Percentiles rank a stretch among this genome's conserved stretches.
phyloP scores from a whole-genome alignment of 2,113 vertebrate genomes.

The Pterocles orientalis region DNA sequence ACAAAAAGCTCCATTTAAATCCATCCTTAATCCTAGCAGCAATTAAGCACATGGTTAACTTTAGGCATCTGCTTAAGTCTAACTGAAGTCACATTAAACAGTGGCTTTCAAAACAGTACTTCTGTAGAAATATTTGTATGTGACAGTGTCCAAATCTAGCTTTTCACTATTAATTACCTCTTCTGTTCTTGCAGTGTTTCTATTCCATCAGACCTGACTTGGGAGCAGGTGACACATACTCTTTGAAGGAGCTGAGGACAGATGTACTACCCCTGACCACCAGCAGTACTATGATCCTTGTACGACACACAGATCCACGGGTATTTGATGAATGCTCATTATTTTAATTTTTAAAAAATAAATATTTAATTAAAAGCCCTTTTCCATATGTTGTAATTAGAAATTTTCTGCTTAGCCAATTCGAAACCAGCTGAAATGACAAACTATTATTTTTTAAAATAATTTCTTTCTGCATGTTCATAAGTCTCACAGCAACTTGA shows the following conservation, averaged over 20 bases:
- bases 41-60: slow-evolving; percentile 46
- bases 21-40: background rate
- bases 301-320: background rate
- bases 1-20: background rate
- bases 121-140: background rate
- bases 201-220: background rate
- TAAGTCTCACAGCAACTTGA: background rate
- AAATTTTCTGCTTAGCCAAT: background rate
- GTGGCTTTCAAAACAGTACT: background rate
- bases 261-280: background rate
- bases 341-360: background rate
- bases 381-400: background rate
- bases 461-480: background rate
- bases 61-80: slow-evolving; percentile 3
- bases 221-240: background rate
- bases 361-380: background rate
- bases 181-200: background rate
- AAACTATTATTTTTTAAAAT: fast-evolving
- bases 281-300: background rate
- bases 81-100: background rate
- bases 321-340: background rate
- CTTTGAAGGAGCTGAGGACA: background rate
- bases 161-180: background rate
- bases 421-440: background rate
- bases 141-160: background rate